These are phyloP conservation scores for Rhingia rostrata DNA, from an alignment of 2,888 invertebrate species.

Conservation along the genomic window DNA sequence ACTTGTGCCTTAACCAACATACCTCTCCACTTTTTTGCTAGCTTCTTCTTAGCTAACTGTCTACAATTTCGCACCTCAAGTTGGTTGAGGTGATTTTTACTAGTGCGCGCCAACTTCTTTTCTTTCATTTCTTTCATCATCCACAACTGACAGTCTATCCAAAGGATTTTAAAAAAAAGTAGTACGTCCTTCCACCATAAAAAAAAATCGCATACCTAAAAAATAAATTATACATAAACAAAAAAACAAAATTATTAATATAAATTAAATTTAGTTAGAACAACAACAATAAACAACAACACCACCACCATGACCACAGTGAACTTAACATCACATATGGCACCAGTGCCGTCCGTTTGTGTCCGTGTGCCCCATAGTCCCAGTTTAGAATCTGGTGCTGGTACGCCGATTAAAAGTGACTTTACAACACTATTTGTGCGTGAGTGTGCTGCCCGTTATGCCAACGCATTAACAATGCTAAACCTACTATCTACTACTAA, in stretches of 20 bases:
- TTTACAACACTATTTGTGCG: constrained; percentile 83
- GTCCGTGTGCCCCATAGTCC: constrained; percentile 83
- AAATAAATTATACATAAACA: constrained; percentile 7
- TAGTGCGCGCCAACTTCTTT: no score
- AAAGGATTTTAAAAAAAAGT: background rate
- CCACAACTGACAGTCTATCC: constrained; percentile 30
- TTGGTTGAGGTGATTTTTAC: no score
- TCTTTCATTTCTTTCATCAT: background rate
- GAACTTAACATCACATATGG: constrained; percentile 78
- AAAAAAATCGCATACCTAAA: constrained; percentile 13
- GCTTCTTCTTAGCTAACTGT: no score
- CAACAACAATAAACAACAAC: constrained; percentile 78
- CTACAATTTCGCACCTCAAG: no score
- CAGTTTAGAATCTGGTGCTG: constrained; percentile 81
- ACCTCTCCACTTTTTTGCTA: no score
- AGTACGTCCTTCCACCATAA: background rate
- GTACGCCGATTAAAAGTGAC: constrained; percentile 82
- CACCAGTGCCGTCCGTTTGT: constrained; percentile 83
- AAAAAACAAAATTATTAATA: constrained; percentile 67
- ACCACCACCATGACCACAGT: constrained; percentile 78
- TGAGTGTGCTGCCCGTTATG: constrained; percentile 80
- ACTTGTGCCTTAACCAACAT: no score
- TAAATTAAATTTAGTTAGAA: constrained; percentile 77
- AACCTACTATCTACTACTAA: constrained; percentile 21
- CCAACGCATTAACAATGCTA: constrained; percentile 58